Percentiles rank a stretch among this genome's conserved stretches.
Evolutionary conservation across 2,113 vertebrate species (phyloP).

Genomic region (Xiphias gladius): DNA sequence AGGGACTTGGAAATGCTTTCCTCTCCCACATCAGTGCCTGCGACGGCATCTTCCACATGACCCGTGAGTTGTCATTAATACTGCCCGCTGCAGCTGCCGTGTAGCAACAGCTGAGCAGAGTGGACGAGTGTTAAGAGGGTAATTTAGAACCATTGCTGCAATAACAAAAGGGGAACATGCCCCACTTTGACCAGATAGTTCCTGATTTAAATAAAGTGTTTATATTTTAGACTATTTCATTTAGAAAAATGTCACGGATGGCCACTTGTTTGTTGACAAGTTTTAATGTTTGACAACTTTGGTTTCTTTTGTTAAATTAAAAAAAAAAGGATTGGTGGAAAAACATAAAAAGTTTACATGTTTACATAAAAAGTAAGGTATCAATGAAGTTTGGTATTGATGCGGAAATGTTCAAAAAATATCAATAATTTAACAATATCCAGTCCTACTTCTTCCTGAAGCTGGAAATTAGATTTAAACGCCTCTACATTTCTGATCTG

Average conservation of each 20-base stretch:
- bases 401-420: too few relatives aligned
- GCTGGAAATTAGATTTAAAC: too few relatives aligned
- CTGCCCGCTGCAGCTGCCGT: conserved; percentile 35
- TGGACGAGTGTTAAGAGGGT: conserved; percentile 40
- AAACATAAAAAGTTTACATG: too few relatives aligned
- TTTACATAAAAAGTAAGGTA: too few relatives aligned
- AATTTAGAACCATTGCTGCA: neutral
- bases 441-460: too few relatives aligned
- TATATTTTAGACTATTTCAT: neutral
- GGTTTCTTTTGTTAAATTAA: neutral
- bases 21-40: conserved; percentile 98
- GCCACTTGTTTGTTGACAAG: too few relatives aligned
- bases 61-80: conserved; percentile 86
- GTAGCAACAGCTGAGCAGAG: conserved; percentile 24
- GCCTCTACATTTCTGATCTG: too few relatives aligned
- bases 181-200: neutral
- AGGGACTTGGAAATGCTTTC: conserved; percentile 98
- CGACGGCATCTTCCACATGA: conserved; percentile 97
- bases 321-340: too few relatives aligned
- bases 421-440: too few relatives aligned
- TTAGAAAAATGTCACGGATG: neutral
- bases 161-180: neutral
- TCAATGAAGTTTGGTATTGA: too few relatives aligned
- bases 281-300: neutral
- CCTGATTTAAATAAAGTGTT: neutral